These are phyloP conservation scores for Parauchenoglanis ngamensis DNA, from an alignment of 2,797 vertebrate genomes.

Conservation along the genomic window DNA sequence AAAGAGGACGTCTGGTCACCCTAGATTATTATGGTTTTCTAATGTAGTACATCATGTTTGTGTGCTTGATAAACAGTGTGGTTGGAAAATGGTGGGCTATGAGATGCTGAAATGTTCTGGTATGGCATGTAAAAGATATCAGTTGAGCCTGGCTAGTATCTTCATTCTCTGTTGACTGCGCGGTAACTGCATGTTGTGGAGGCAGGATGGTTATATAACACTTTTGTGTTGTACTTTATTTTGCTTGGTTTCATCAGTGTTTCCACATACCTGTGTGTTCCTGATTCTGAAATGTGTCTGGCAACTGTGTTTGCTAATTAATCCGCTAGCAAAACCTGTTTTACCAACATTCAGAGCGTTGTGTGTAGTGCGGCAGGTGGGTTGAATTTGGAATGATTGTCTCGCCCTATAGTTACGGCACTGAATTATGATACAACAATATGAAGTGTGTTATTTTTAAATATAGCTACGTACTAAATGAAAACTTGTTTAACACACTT, in stretches of 20 bases:
- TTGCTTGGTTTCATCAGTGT: conserved; percentile 4
- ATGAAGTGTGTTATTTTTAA: background rate
- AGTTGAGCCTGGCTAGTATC: background rate
- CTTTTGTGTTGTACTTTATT: background rate
- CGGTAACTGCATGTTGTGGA: background rate
- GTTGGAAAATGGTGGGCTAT: background rate
- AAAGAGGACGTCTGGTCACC: too few relatives aligned
- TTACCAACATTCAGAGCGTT: background rate
- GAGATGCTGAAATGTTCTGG: background rate
- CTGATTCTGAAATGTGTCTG: background rate
- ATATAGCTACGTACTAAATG: background rate
- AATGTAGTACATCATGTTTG: background rate
- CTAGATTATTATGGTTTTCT: background rate
- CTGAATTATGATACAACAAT: too few relatives aligned
- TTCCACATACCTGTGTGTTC: background rate
- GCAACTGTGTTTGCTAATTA: background rate
- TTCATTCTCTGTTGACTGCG: background rate
- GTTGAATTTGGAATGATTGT: background rate
- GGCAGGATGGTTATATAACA: background rate
- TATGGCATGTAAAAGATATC: background rate
- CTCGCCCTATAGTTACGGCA: too few relatives aligned
- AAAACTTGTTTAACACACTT: background rate
- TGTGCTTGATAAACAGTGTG: background rate
- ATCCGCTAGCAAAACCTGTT: background rate
- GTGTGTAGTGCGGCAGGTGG: background rate